Percentiles rank a stretch among this genome's conserved stretches.
Conservation (phyloP, 1,140 invertebrate species). For the Penaeus chinensis region DNA sequence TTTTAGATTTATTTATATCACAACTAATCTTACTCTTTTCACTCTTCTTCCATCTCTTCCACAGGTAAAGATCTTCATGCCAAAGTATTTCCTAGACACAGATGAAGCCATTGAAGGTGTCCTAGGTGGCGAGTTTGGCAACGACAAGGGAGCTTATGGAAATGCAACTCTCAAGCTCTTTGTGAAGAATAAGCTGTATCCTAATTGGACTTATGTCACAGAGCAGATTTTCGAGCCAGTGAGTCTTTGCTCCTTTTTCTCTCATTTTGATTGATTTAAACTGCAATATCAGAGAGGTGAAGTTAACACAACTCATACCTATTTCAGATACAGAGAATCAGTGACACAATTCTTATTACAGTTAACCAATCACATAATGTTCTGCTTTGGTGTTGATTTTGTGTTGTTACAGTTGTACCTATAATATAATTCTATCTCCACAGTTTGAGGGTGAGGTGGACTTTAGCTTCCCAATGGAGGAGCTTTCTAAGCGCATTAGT, state of each 20-base stretch:
- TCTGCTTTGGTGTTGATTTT: no score
- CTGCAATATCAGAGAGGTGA: no score
- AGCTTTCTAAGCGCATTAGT: constrained; percentile 44
- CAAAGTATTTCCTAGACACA: constrained; percentile 67
- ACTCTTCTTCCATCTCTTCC: not conserved
- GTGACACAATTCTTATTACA: no score
- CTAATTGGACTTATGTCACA: constrained; percentile 42
- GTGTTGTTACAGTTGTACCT: not conserved
- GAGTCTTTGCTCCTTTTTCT: not conserved
- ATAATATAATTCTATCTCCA: constrained; percentile 27
- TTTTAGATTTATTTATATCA: not conserved
- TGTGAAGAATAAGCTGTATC: not conserved
- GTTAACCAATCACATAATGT: no score
- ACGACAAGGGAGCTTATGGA: constrained; percentile 56
- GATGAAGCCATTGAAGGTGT: constrained; percentile 67
- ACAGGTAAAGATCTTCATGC: constrained; percentile 65
- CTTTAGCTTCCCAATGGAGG: constrained; percentile 64
- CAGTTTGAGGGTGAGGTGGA: constrained; percentile 64
- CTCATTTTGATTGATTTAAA: no score
- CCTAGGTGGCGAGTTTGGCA: constrained; percentile 66
- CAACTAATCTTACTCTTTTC: not conserved
- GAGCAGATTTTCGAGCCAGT: constrained; percentile 16
- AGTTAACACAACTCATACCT: no score
- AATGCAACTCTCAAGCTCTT: constrained; percentile 51
- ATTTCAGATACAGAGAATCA: no score